Evolutionary conservation across 2,797 vertebrate genomes (phyloP).

Genomic region (Schizothorax lantsangensis): DNA sequence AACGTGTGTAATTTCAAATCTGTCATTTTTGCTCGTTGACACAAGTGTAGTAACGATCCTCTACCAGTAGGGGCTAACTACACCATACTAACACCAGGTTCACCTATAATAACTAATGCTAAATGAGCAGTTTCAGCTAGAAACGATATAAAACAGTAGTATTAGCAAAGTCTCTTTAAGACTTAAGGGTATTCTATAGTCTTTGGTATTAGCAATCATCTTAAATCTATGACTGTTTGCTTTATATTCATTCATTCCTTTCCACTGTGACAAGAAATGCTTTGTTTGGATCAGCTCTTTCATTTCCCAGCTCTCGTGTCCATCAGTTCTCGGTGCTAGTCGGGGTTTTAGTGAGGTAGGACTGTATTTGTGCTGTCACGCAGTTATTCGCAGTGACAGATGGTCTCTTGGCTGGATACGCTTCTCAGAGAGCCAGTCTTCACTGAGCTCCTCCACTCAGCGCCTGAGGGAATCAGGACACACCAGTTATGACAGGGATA

Average conservation of each 20-base stretch:
- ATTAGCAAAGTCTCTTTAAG: too few species aligned
- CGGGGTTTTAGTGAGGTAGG: conserved; percentile 42
- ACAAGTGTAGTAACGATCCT: neutral
- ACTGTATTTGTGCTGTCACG: conserved; percentile 50
- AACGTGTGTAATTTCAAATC: neutral
- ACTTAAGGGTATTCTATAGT: neutral
- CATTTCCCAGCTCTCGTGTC: neutral
- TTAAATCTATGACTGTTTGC: neutral
- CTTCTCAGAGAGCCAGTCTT: conserved; percentile 54
- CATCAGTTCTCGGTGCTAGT: conserved; percentile 26
- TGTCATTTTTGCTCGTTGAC: neutral
- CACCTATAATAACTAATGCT: neutral
- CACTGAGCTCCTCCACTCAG: too few species aligned
- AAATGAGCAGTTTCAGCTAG: neutral
- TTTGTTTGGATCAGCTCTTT: conserved; percentile 4
- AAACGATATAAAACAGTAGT: neutral
- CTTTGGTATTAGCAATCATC: neutral
- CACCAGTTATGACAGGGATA: conserved; percentile 45
- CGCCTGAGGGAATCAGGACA: conserved; percentile 57
- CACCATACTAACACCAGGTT: neutral
- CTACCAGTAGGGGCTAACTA: neutral
- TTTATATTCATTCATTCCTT: neutral
- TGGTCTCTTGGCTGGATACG: conserved; percentile 62
- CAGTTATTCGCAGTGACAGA: conserved; percentile 60
- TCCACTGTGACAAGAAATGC: neutral